Percentiles rank a stretch among this genome's conserved stretches.
These are phyloP conservation scores for Diadophis punctatus DNA, from an alignment of 2,113 vertebrate species.

Conservation along the genomic window DNA sequence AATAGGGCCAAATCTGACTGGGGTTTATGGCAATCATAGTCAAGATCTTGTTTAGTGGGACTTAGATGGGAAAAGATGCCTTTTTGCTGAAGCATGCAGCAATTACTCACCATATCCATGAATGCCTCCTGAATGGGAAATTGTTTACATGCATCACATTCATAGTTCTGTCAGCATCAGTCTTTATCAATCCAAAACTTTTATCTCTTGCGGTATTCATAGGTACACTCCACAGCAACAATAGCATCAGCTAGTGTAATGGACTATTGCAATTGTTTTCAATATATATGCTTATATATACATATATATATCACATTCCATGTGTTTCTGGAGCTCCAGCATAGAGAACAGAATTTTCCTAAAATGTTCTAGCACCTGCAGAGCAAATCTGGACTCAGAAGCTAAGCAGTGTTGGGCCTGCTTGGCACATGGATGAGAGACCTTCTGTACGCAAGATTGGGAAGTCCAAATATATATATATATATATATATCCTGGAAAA, in stretches of 20 bases:
- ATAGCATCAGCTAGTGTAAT: constrained; percentile 65
- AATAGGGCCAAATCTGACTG: background rate
- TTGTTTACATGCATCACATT: constrained; percentile 94
- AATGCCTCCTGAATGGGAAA: constrained; percentile 94
- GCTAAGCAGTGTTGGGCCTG: background rate
- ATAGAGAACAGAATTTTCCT: constrained; percentile 60
- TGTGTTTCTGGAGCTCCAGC: constrained; percentile 64
- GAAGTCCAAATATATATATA: background rate
- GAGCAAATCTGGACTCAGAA: background rate
- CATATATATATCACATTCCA: constrained; percentile 55
- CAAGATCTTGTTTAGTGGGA: background rate
- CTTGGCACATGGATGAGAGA: background rate
- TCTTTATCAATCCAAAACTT: constrained; percentile 66
- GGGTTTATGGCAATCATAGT: background rate
- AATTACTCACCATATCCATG: constrained; percentile 98
- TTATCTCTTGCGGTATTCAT: constrained; percentile 68
- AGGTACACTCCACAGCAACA: constrained; percentile 73
- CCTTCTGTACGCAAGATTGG: background rate
- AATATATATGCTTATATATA: background rate
- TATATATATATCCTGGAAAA: background rate
- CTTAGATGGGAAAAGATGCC: constrained; percentile 34
- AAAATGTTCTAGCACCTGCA: constrained; percentile 55
- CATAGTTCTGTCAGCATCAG: constrained; percentile 75
- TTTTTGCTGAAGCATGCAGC: constrained; percentile 53
- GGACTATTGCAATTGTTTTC: constrained; percentile 67